Conservation (phyloP, 2,113 vertebrate genomes). For the Percopsis transmontana region DNA sequence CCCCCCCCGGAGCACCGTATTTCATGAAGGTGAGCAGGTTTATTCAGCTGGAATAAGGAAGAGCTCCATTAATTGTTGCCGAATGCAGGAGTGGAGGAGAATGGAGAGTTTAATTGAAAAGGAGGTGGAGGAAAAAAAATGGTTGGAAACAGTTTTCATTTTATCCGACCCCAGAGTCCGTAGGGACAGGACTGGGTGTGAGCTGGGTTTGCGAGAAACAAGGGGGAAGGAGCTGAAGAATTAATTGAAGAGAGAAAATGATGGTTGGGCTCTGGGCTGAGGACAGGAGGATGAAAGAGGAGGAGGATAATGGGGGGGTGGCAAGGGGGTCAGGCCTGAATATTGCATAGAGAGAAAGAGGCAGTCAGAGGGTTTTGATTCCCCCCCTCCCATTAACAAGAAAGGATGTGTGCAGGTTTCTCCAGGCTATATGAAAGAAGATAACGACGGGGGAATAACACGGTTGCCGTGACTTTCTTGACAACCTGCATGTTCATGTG, state of each 20-base stretch:
- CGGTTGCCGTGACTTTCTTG: background rate
- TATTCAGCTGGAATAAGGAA: constrained; percentile 36
- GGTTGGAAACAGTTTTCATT: constrained; percentile 60
- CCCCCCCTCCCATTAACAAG: background rate
- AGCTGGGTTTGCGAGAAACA: background rate
- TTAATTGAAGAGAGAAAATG: constrained; percentile 60
- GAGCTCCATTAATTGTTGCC: constrained; percentile 56
- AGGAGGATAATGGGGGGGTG: constrained; percentile 38
- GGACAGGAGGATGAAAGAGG: constrained; percentile 43
- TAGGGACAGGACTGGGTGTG: constrained; percentile 35
- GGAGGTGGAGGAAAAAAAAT: constrained; percentile 28
- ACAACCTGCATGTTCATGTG: background rate
- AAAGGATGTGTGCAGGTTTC: background rate
- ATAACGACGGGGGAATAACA: constrained; percentile 5
- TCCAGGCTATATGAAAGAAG: background rate
- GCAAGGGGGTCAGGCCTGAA: constrained; percentile 35
- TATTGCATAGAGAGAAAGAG: constrained; percentile 11
- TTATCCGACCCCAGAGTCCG: constrained; percentile 42
- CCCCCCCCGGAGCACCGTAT: constrained; percentile 41
- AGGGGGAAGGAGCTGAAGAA: constrained; percentile 29
- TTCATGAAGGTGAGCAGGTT: constrained; percentile 54
- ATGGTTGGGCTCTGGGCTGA: constrained; percentile 50
- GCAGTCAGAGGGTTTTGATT: background rate
- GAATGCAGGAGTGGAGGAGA: constrained; percentile 16
- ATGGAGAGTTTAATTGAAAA: constrained; percentile 42